phyloP scores from a whole-genome alignment of 1,140 invertebrate genomes.

The Procambarus virginalis region DNA sequence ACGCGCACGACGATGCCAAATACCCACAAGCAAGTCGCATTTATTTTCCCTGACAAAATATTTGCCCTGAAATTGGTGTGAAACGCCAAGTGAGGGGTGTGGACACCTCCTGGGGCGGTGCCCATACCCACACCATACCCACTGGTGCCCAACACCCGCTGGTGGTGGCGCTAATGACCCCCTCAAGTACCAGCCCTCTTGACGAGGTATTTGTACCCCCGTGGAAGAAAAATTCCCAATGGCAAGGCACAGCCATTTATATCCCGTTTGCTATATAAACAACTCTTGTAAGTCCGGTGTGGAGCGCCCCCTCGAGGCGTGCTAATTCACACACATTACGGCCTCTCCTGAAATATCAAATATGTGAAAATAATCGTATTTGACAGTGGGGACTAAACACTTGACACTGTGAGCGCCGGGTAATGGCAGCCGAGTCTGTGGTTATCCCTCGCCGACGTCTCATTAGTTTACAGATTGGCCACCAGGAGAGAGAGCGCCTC shows the following conservation, averaged over 20 bases:
- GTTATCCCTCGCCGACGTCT: constrained; percentile 63
- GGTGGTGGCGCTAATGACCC: too few species aligned
- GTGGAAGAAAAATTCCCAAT: too few species aligned
- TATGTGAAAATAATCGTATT: constrained; percentile 68
- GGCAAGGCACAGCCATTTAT: neutral
- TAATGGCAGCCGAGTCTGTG: constrained; percentile 56
- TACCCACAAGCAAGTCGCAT: too few species aligned
- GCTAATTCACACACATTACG: constrained; percentile 25
- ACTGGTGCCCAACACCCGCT: too few species aligned
- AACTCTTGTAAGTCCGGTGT: neutral
- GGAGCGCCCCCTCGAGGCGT: neutral
- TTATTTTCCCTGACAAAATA: too few species aligned
- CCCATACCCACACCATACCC: too few species aligned
- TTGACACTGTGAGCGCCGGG: constrained; percentile 54
- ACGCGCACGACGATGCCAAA: too few species aligned
- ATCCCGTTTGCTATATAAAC: constrained; percentile 23
- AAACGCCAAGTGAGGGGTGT: too few species aligned
- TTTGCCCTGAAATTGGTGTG: too few species aligned
- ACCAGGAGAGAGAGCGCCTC: constrained; percentile 48
- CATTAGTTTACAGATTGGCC: constrained; percentile 67
- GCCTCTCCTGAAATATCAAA: constrained; percentile 61
- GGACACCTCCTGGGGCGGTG: too few species aligned
- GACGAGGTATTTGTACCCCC: too few species aligned
- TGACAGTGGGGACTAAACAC: constrained; percentile 64
- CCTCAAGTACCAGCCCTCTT: too few species aligned